Percentiles rank a stretch among this genome's conserved stretches.
Evolutionary conservation across 37 sponge, comb jelly and placozoan species (phyloP).

Genomic region (Geodia barretti): DNA sequence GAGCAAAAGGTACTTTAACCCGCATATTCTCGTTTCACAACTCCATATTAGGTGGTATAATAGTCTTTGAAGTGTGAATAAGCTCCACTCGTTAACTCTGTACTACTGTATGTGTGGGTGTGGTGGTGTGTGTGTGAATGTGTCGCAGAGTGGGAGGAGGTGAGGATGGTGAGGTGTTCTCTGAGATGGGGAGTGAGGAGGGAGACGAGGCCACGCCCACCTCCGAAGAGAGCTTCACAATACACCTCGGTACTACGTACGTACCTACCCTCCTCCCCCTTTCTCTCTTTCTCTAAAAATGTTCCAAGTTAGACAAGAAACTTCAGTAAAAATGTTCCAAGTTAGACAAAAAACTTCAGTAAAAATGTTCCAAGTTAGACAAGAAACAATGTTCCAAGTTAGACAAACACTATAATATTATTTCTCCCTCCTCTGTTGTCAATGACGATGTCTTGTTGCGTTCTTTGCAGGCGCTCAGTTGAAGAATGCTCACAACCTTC

Average conservation of each 20-base stretch:
- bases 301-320: too few species aligned
- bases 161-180: background rate
- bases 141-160: background rate
- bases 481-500: slow-evolving; percentile 86
- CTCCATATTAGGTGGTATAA: too few species aligned
- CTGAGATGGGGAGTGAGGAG: background rate
- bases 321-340: too few species aligned
- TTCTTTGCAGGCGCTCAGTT: slow-evolving; percentile 76
- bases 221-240: slow-evolving; percentile 90
- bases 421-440: too few species aligned
- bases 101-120: background rate
- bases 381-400: too few species aligned
- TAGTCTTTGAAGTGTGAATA: background rate
- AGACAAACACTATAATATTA: too few species aligned
- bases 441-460: too few species aligned
- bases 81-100: background rate
- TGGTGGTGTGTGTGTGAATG: background rate
- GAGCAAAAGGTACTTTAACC: too few species aligned
- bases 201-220: background rate
- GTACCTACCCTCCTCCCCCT: background rate
- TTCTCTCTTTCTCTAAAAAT: background rate
- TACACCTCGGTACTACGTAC: slow-evolving; percentile 66
- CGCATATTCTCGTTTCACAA: too few species aligned
- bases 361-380: too few species aligned
- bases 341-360: too few species aligned